These are phyloP conservation scores for Oreochromis niloticus DNA, from an alignment of 2,113 vertebrate genomes.

Conservation along the genomic window DNA sequence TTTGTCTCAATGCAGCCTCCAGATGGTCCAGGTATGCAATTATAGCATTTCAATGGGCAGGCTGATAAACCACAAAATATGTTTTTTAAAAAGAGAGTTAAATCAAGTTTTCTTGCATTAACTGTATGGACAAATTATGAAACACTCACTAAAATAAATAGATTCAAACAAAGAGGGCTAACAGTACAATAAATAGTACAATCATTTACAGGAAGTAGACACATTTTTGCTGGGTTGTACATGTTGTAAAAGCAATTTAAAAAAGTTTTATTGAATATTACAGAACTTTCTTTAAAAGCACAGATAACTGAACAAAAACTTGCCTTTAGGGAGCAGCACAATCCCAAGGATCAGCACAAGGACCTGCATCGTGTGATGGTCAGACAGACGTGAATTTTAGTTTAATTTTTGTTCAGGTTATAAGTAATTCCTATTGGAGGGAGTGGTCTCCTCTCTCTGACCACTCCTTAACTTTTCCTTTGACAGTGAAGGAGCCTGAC, in stretches of 20 bases:
- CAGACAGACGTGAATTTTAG: background rate
- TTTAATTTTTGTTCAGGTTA: background rate
- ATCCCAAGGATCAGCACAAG: background rate
- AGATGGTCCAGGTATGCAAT: rapidly evolving
- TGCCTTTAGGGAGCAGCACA: background rate
- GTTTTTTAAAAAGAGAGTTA: background rate
- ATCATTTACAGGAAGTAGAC: background rate
- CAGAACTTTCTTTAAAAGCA: background rate
- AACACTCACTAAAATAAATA: rapidly evolving
- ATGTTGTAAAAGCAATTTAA: background rate
- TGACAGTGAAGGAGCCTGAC: background rate
- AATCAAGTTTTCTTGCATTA: background rate
- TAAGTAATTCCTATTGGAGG: background rate
- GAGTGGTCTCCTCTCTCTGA: background rate
- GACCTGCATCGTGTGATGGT: background rate
- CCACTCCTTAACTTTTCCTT: background rate
- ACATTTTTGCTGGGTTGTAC: background rate
- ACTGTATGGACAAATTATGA: rapidly evolving
- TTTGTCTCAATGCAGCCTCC: rapidly evolving
- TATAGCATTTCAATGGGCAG: background rate
- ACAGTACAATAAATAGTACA: too few species aligned
- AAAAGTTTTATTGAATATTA: background rate
- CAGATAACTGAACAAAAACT: background rate
- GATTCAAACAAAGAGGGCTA: background rate
- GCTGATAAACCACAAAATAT: background rate